These are phyloP conservation scores for Lomographa bimaculata DNA, from an alignment of 2,888 invertebrate genomes.

Conservation along the genomic window DNA sequence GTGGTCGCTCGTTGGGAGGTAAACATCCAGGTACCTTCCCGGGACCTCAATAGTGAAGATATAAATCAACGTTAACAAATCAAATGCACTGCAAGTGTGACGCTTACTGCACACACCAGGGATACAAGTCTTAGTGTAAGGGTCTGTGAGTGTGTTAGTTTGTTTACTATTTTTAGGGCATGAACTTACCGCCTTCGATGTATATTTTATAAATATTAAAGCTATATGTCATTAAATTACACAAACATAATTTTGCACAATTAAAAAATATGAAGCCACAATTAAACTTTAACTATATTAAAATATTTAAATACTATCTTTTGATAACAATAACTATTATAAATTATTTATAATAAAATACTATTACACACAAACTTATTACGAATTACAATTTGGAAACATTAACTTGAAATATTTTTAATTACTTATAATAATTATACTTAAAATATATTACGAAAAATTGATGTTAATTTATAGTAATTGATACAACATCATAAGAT, in stretches of 20 bases:
- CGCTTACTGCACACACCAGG: no score
- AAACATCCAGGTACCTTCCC: no score
- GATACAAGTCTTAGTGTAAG: no score
- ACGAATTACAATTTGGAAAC: slow-evolving; percentile 1
- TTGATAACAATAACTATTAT: slow-evolving; percentile 3
- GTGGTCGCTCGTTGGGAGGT: no score
- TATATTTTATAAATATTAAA: slow-evolving; percentile 5
- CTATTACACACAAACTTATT: slow-evolving; percentile 7
- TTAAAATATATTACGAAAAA: slow-evolving; percentile 35
- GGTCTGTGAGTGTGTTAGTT: no score
- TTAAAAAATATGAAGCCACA: slow-evolving; percentile 1
- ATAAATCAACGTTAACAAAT: no score
- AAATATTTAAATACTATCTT: neutral
- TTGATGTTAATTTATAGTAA: slow-evolving; percentile 39
- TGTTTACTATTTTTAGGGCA: neutral
- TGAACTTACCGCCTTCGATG: neutral
- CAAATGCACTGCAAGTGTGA: no score
- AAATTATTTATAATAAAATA: slow-evolving; percentile 7
- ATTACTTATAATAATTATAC: no score
- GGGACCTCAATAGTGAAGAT: no score
- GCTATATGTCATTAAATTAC: slow-evolving; percentile 3
- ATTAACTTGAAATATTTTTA: slow-evolving; percentile 6
- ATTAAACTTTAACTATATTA: neutral
- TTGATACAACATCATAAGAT: slow-evolving; percentile 45
- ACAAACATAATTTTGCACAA: neutral